Evolutionary conservation across 92 coral and sea anemone species (phyloP), one percentile per base, ranked within the genome.

Genomic region (Zoanthus gigantus): DNA sequence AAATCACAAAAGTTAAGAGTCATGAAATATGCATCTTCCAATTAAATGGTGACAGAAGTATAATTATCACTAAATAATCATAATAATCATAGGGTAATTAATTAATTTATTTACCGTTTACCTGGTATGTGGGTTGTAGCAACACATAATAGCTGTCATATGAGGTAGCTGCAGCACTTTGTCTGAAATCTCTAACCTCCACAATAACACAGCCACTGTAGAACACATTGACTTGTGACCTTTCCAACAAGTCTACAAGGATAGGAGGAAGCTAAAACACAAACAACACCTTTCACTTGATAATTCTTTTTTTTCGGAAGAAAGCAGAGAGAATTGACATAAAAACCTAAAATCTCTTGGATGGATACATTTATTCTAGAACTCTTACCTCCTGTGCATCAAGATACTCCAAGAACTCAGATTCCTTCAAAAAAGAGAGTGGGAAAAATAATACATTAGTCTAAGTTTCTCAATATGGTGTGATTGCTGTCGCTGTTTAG

Each of bases 181-280:
- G 98, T 29, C 99, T 94, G 85, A 94, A 95, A 79, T 95, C 99
- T 46, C 99, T 94, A 29, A 97, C 99, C 82, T 97, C 99, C 4
- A 95, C 99, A 77, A 97, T 94, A 46, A 97, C 98, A 88, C 99
- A 97, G n/a, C 99, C 99, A 88, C 94, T 97, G 67, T 97, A 95
- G 90, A 97, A 97, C 50, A 97, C 90, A 83, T 92, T 94, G 23
- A 95, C 98, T 95, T 97, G 96, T 34, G 98, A 95, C 85, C 92
- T 95, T 86, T 97, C 98, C 63, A 97, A 79, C 82, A 97, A 78
- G 77, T 97, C 99, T 52, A 97, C 95, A 79, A 97, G 94, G 83
- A 97, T 92, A 10, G 99, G 99, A 48, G 99, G 98, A 32, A 97
- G 96, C 99, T 97, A 88, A 83, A 90, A 89, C 48, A 29, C 17